Evolutionary conservation across 2,888 invertebrate species (phyloP), one percentile per base, ranked within the genome.

Genomic region (Miltochrista miniata): DNA sequence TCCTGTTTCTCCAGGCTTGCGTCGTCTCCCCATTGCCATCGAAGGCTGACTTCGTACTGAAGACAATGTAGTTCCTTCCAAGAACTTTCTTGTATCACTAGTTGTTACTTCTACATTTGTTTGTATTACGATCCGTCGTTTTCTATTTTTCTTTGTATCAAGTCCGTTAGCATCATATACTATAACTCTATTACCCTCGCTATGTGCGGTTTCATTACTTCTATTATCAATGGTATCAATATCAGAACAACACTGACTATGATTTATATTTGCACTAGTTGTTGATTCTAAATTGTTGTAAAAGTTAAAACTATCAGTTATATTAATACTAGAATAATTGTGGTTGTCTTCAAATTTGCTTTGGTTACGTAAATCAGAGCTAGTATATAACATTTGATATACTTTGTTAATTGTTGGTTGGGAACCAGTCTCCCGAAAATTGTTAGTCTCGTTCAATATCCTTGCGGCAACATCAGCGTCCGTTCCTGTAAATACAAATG

Each of bases 381-480:
- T 73, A 41, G 76, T 68, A 70, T 88, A 83, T 58, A 91, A 77
- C 85, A 90, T 89, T 81, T 87, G 81, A 74, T 89, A 91, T 51
- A 88, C 70, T 78, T 81, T 86, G 70, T 87, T 91, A 51, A 90
- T 71, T 29, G 82, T 89, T 35, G 90, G 90, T 24, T 74, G 81
- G 14, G 80, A 71, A 39, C 62, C 65, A 41, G 64, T 72, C 53
- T 73, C 64, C 49, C 74, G 63, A 42, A 59, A 56, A 56, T 69
- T 70, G 56, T 68, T 67, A 42, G 76, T 76, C 48, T 79, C 77
- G 52, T 80, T 77, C 51, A 77, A 68, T 57, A 81, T 68, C 50
- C 70, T 81, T 45, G 86, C 74, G 18, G 79, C 68, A 35, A 64
- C 64, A 62, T 89, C 88, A 13, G 89, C 83, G 59, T 90, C 88